A percentile compares a stretch with the other conserved stretches of the same genome.
Conservation (phyloP, 2,888 invertebrate species). For the Zhuqinia jingwanae region DNA sequence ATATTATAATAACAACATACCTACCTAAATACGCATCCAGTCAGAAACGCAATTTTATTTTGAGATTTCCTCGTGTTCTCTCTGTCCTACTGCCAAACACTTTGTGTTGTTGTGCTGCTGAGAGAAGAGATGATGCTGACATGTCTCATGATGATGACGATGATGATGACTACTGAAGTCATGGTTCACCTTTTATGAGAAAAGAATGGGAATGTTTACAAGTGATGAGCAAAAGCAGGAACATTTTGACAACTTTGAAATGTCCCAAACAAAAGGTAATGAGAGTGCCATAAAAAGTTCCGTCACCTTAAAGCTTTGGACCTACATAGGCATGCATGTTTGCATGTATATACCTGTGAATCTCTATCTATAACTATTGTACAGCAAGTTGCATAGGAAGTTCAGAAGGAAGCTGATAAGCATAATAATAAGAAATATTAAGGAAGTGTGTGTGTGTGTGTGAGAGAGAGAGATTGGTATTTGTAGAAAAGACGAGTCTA, state of each 20-base stretch:
- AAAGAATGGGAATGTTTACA: not conserved
- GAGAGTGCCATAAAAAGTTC: conserved; percentile 79
- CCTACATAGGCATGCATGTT: too few species aligned
- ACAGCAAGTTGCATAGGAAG: not conserved
- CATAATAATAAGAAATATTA: not conserved
- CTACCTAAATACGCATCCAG: too few species aligned
- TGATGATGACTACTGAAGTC: not conserved
- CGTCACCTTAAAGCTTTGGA: conserved; percentile 41
- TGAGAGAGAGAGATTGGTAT: not conserved
- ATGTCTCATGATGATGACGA: not conserved
- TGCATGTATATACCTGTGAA: not conserved
- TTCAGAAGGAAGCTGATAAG: conserved; percentile 11
- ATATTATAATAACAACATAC: too few species aligned
- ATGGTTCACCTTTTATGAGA: conserved; percentile 16
- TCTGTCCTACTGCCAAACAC: too few species aligned
- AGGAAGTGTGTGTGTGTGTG: not conserved
- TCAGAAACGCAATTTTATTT: too few species aligned
- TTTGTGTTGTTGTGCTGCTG: not conserved
- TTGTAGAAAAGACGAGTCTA: not conserved
- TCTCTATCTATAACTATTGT: too few species aligned
- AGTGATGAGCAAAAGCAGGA: conserved; percentile 13
- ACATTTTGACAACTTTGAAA: conserved; percentile 60
- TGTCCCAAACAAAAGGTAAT: conserved; percentile 71
- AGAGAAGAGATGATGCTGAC: not conserved
- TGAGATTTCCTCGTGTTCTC: too few species aligned